Conservation (phyloP, 64 coral and sea anemone genomes). For the Cladopsammia gracilis region DNA sequence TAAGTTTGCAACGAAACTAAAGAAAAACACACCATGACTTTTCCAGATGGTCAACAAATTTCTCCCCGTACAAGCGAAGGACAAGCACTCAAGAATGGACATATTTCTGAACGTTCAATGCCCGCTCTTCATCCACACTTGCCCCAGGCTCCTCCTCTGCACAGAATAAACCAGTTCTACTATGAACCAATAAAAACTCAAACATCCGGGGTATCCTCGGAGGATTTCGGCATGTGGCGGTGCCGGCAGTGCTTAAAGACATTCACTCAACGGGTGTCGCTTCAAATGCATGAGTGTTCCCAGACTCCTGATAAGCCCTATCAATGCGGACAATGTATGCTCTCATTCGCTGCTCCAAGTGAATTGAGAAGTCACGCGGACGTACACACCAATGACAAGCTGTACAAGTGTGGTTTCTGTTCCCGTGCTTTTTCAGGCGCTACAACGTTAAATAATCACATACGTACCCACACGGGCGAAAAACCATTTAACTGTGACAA, state of each 20-base stretch:
- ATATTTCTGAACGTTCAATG: background rate
- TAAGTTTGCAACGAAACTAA: background rate
- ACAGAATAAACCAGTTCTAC: constrained; percentile 5
- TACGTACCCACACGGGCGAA: constrained; percentile 79
- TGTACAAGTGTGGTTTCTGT: constrained; percentile 87
- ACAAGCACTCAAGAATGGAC: background rate
- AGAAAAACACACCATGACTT: constrained; percentile 1
- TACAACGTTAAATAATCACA: constrained; percentile 84
- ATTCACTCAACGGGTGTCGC: constrained; percentile 71
- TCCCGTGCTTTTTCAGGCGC: constrained; percentile 76
- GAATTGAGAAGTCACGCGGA: constrained; percentile 85
- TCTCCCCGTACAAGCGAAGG: constrained; percentile 6
- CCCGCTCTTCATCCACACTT: constrained; percentile 33
- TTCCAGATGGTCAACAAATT: constrained; percentile 38
- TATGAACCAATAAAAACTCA: background rate
- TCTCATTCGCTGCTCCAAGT: constrained; percentile 38
- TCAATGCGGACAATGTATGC: constrained; percentile 77
- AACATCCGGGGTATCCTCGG: background rate
- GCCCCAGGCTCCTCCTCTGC: background rate
- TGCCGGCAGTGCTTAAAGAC: constrained; percentile 83
- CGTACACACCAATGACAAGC: constrained; percentile 76
- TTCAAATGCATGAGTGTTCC: constrained; percentile 82
- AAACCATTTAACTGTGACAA: constrained; percentile 75
- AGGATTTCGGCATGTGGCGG: constrained; percentile 78
- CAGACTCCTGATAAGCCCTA: constrained; percentile 68